Conservation (phyloP, 2,888 invertebrate species). For the Alsophila aescularia region DNA sequence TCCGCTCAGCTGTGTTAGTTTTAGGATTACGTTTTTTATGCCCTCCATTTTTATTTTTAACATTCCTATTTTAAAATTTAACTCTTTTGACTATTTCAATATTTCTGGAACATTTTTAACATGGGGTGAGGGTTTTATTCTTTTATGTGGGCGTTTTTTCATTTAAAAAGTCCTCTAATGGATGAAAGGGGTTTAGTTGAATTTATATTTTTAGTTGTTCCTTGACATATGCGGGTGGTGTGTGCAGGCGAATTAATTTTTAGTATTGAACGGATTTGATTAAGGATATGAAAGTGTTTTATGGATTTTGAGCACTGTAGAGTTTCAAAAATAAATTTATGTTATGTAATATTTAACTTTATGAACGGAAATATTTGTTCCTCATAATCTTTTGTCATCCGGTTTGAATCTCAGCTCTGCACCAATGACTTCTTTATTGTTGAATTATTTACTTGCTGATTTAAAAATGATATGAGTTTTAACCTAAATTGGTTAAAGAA, state of each 20-base stretch:
- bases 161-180: constrained; percentile 32
- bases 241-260: constrained; percentile 59
- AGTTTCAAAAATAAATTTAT: constrained; percentile 17
- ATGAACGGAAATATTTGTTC: too few species aligned
- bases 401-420: too few species aligned
- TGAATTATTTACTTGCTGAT: too few species aligned
- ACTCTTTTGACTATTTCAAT: constrained; percentile 84
- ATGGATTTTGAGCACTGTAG: not conserved
- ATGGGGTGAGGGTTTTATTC: constrained; percentile 67
- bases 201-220: constrained; percentile 58
- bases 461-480: too few species aligned
- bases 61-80: constrained; percentile 75
- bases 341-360: too few species aligned
- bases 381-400: too few species aligned
- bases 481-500: too few species aligned
- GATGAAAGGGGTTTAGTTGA: constrained; percentile 54
- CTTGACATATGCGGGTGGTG: constrained; percentile 65
- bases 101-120: constrained; percentile 77
- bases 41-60: constrained; percentile 81
- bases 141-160: constrained; percentile 60
- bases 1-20: constrained; percentile 80
- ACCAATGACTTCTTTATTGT: too few species aligned
- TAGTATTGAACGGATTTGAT: constrained; percentile 53
- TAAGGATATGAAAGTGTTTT: not conserved
- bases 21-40: constrained; percentile 71